phyloP scores from a whole-genome alignment of 2,797 vertebrate species.

The Anas bernieri region DNA sequence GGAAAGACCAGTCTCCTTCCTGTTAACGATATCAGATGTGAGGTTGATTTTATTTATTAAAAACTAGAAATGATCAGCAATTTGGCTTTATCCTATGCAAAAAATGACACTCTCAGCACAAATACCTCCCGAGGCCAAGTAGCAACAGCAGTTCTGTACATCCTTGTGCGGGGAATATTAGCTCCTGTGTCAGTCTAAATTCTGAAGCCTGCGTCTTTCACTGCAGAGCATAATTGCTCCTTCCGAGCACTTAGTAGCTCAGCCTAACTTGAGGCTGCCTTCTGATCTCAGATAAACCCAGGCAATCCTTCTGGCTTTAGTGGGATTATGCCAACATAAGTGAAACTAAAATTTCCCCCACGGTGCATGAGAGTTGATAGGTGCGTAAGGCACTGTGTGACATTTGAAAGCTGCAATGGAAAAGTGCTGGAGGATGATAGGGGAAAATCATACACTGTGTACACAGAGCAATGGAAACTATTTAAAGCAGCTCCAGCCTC shows the following conservation, averaged over 20 bases:
- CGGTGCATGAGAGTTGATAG: not conserved
- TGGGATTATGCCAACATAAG: constrained; percentile 51
- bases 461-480: constrained; percentile 50
- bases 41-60: constrained; percentile 33
- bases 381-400: not conserved
- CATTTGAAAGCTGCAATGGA: constrained; percentile 22
- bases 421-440: constrained; percentile 45
- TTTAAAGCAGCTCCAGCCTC: constrained; percentile 39
- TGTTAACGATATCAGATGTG: not conserved
- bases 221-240: constrained; percentile 32
- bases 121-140: not conserved
- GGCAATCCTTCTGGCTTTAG: constrained; percentile 59
- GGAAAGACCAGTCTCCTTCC: not conserved
- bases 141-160: not conserved
- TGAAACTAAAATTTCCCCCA: constrained; percentile 36
- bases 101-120: not conserved
- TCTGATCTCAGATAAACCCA: constrained; percentile 61
- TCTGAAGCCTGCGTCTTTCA: not conserved
- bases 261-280: constrained; percentile 41
- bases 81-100: not conserved
- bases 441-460: not conserved
- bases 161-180: not conserved
- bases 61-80: not conserved
- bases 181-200: not conserved
- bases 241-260: constrained; percentile 33